Conservation (phyloP, 1,140 invertebrate genomes). For the Rhyacophila brunnea region DNA sequence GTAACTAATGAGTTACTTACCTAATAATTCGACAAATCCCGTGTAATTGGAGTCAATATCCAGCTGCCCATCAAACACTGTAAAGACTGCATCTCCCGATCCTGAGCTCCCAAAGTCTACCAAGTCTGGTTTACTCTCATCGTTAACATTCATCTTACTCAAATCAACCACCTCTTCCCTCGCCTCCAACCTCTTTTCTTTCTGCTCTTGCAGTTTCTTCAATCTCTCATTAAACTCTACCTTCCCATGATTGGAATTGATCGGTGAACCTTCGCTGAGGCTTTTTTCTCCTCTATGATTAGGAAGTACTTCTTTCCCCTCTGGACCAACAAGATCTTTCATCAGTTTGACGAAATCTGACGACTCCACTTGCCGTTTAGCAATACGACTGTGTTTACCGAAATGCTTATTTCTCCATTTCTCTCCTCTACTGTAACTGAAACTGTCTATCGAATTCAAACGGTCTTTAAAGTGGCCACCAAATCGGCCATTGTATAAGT, state of each 20-base stretch:
- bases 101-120: background rate
- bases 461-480: too few relatives aligned
- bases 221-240: conserved; percentile 2
- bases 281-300: background rate
- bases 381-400: too few relatives aligned
- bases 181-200: background rate
- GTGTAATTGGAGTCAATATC: conserved; percentile 78
- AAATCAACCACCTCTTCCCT: background rate
- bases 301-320: background rate
- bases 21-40: conserved; percentile 77
- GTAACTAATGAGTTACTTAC: conserved; percentile 55
- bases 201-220: conserved; percentile 18
- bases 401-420: too few relatives aligned
- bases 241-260: conserved; percentile 3
- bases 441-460: too few relatives aligned
- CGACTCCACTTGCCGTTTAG: too few relatives aligned
- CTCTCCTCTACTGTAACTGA: too few relatives aligned
- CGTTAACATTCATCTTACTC: background rate
- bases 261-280: background rate
- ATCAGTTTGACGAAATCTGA: conserved; percentile 10
- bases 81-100: background rate
- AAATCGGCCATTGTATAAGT: too few relatives aligned
- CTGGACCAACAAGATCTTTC: background rate
- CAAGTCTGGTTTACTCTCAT: background rate
- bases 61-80: conserved; percentile 64